Conservation (phyloP, 2,113 vertebrate genomes). For the Odobenus rosmarus region DNA sequence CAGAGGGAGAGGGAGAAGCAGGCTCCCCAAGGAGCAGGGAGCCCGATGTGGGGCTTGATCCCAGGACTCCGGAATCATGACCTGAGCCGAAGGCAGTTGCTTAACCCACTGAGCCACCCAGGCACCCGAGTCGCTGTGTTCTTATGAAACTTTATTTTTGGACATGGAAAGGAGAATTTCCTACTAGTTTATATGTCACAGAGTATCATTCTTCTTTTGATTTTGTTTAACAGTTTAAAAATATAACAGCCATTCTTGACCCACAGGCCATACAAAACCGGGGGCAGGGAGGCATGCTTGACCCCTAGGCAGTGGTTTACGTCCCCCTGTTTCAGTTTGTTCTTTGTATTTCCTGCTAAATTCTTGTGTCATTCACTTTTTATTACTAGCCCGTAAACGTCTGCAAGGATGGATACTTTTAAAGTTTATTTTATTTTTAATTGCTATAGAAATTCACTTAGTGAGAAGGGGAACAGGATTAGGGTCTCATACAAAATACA, state of each 20-base stretch:
- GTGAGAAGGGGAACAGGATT: not conserved
- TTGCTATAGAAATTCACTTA: not conserved
- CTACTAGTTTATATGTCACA: not conserved
- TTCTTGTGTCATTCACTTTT: slow-evolving; percentile 26
- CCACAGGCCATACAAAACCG: not conserved
- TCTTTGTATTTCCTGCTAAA: not conserved
- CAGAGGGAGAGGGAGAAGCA: too few relatives aligned
- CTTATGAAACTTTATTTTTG: not conserved
- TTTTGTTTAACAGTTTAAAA: not conserved
- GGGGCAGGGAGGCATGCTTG: fast-evolving
- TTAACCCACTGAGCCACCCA: too few relatives aligned
- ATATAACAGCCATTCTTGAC: not conserved
- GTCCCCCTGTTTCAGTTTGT: not conserved
- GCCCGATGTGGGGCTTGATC: too few relatives aligned
- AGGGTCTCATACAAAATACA: not conserved
- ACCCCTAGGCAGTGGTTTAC: not conserved
- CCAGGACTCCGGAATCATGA: too few relatives aligned
- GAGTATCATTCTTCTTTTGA: not conserved
- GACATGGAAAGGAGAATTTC: not conserved
- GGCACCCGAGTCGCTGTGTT: fast-evolving
- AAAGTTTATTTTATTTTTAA: slow-evolving; percentile 17
- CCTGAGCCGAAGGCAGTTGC: too few relatives aligned
- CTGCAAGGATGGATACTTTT: not conserved
- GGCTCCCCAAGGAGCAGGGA: too few relatives aligned
- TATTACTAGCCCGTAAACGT: slow-evolving; percentile 17